Evolutionary conservation across 2,113 vertebrate genomes (phyloP).

Genomic region (Seriola aureovittata): DNA sequence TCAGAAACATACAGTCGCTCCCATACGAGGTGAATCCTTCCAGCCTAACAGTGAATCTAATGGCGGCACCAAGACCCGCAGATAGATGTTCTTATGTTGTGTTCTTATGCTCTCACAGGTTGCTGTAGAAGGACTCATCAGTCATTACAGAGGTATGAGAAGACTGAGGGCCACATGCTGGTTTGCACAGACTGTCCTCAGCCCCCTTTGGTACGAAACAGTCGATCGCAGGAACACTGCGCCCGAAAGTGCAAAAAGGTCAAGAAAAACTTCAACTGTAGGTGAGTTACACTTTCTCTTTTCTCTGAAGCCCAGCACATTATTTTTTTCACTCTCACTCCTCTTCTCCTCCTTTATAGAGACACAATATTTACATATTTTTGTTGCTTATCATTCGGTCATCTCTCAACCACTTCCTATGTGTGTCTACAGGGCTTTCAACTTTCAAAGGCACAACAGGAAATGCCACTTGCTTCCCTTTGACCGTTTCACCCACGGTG

Average conservation of each 20-base stretch:
- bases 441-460: conserved; percentile 82
- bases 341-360: background rate
- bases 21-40: background rate
- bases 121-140: conserved; percentile 65
- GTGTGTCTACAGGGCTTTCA: conserved; percentile 81
- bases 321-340: background rate
- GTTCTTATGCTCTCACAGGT: conserved; percentile 47
- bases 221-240: conserved; percentile 78
- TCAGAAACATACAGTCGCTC: background rate
- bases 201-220: conserved; percentile 56
- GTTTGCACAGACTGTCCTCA: conserved; percentile 76
- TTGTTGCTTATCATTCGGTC: conserved; percentile 47
- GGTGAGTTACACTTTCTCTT: conserved; percentile 57
- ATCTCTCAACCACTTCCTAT: conserved; percentile 64
- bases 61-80: background rate
- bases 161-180: conserved; percentile 78
- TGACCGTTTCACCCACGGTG: conserved; percentile 92
- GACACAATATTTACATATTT: conserved; percentile 69
- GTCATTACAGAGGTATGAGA: conserved; percentile 82
- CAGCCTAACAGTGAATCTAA: too few relatives aligned
- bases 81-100: background rate
- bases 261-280: conserved; percentile 80
- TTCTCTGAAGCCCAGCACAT: background rate
- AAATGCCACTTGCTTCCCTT: conserved; percentile 95
- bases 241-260: conserved; percentile 81